Conservation (phyloP, 2,113 vertebrate species). For the Lagopus leucura region DNA sequence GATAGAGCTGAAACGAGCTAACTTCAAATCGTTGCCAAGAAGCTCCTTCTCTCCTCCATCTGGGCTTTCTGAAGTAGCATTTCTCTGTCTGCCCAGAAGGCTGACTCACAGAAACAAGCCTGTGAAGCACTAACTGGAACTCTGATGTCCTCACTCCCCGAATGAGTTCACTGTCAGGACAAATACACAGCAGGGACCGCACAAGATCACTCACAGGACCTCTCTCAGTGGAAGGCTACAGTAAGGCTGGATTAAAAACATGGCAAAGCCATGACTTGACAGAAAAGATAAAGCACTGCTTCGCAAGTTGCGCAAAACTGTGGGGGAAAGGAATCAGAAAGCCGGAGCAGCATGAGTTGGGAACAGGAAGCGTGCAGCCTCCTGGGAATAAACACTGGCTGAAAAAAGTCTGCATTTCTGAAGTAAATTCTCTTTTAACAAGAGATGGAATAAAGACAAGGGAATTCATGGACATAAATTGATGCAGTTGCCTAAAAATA, state of each 20-base stretch:
- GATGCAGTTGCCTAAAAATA: background rate
- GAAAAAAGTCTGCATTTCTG: background rate
- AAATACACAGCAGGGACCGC: background rate
- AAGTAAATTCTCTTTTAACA: background rate
- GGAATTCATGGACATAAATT: background rate
- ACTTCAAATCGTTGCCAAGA: slow-evolving; percentile 27
- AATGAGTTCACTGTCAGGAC: background rate
- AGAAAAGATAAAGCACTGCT: background rate
- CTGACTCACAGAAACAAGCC: background rate
- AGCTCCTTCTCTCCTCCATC: background rate
- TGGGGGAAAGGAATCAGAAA: background rate
- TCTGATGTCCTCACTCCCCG: background rate
- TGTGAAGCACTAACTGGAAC: background rate
- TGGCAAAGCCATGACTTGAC: background rate
- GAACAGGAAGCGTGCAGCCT: background rate
- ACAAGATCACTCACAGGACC: background rate
- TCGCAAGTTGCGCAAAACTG: background rate
- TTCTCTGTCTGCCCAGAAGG: background rate
- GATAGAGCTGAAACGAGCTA: background rate
- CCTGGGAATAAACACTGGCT: background rate
- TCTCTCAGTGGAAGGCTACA: background rate
- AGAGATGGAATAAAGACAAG: background rate
- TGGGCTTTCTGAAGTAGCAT: background rate
- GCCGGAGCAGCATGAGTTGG: background rate
- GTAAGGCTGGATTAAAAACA: background rate